These are phyloP conservation scores for Planococcus citri DNA, from an alignment of 1,140 invertebrate genomes.

Conservation along the genomic window DNA sequence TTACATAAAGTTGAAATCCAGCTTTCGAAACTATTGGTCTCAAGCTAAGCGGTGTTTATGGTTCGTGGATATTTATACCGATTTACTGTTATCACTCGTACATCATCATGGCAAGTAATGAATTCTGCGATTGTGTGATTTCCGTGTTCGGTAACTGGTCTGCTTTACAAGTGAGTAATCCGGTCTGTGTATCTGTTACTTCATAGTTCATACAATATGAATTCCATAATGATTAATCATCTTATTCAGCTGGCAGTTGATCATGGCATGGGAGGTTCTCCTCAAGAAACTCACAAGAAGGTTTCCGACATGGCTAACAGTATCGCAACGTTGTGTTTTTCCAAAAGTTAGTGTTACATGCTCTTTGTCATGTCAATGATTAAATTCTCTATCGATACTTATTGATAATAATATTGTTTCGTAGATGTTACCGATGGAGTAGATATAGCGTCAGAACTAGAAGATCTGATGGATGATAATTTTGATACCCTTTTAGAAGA, in stretches of 20 bases:
- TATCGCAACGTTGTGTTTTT: not conserved
- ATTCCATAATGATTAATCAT: not conserved
- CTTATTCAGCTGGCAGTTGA: not conserved
- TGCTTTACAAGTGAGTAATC: not conserved
- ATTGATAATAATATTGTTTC: no score
- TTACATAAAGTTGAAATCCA: no score
- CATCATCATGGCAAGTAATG: no score
- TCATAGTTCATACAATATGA: no score
- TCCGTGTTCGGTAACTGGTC: not conserved
- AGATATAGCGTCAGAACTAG: not conserved
- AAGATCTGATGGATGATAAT: not conserved
- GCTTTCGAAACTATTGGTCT: no score
- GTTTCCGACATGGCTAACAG: not conserved
- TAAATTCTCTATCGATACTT: no score
- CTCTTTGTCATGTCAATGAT: no score
- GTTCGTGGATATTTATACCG: no score
- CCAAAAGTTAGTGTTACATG: not conserved
- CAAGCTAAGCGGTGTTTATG: no score
- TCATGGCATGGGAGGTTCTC: not conserved
- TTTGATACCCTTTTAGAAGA: not conserved
- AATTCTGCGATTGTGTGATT: not conserved
- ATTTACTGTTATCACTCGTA: no score
- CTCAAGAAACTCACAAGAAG: not conserved
- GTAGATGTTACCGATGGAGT: not conserved
- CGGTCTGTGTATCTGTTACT: no score